phyloP scores from a whole-genome alignment of 2,113 vertebrate species.

The Chrysochloris asiatica region DNA sequence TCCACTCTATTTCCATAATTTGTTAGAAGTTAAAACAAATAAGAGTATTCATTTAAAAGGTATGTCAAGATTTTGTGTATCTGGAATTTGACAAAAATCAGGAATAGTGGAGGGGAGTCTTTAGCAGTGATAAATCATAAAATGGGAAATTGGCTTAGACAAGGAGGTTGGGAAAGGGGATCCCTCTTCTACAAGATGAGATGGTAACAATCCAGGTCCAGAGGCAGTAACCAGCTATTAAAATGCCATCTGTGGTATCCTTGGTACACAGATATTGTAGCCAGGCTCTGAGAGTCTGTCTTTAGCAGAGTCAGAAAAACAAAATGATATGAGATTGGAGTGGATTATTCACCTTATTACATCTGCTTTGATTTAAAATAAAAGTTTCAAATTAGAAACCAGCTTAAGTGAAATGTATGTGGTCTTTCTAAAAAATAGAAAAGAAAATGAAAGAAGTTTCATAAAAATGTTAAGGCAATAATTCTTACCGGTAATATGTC shows the following conservation, averaged over 20 bases:
- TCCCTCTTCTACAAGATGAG: background rate
- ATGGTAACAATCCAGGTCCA: background rate
- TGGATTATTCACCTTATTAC: background rate
- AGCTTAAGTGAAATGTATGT: background rate
- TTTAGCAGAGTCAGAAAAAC: background rate
- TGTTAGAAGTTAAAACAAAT: background rate
- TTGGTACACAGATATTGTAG: background rate
- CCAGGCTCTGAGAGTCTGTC: background rate
- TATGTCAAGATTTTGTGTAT: background rate
- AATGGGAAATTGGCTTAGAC: background rate
- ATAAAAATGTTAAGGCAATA: background rate
- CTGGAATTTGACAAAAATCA: background rate
- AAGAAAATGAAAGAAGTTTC: background rate
- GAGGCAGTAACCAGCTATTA: background rate
- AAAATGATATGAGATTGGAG: background rate
- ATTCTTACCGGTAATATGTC: background rate
- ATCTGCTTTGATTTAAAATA: background rate
- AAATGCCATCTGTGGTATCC: background rate
- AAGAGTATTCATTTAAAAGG: background rate
- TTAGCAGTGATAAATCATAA: background rate
- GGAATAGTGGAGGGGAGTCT: background rate
- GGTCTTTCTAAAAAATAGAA: background rate
- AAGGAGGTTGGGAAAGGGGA: rapidly evolving
- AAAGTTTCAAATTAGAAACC: background rate
- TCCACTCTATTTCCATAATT: background rate